These are phyloP conservation scores for Agelas oroides DNA, from an alignment of 37 sponge, comb jelly and placozoan genomes.

Conservation along the genomic window DNA sequence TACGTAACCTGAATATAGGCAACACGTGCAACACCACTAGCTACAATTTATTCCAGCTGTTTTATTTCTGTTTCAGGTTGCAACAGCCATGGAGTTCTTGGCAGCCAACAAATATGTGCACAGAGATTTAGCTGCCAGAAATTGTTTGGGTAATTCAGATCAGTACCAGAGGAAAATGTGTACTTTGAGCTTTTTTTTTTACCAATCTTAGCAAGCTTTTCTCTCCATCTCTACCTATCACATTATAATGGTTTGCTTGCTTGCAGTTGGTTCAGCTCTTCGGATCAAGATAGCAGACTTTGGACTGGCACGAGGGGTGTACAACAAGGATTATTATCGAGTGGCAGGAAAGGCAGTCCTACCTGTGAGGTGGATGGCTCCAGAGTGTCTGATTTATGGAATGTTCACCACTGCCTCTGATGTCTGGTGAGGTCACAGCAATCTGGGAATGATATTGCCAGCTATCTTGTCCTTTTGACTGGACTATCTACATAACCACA, in stretches of 20 bases:
- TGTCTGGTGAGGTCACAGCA: constrained; percentile 66
- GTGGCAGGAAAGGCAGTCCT: constrained; percentile 45
- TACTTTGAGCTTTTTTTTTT: too few relatives aligned
- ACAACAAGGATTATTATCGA: constrained; percentile 42
- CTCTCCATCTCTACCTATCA: neutral
- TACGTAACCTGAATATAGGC: neutral
- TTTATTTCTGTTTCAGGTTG: constrained; percentile 13
- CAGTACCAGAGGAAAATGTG: too few relatives aligned
- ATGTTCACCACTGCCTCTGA: constrained; percentile 56
- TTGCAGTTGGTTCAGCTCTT: constrained; percentile 55
- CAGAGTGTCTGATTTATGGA: constrained; percentile 58
- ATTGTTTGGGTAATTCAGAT: constrained; percentile 46
- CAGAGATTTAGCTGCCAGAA: constrained; percentile 65
- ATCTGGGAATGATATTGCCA: too few relatives aligned
- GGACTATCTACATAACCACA: too few relatives aligned
- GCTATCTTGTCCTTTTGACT: too few relatives aligned
- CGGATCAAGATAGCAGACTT: constrained; percentile 73
- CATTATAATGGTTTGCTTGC: neutral
- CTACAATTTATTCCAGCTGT: neutral
- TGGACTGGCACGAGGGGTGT: constrained; percentile 59
- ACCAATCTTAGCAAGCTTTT: neutral
- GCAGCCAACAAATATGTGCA: constrained; percentile 32
- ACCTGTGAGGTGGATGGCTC: constrained; percentile 72
- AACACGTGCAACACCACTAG: neutral
- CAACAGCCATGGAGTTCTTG: constrained; percentile 41